Base-by-base conservation (phyloP, 2,888 invertebrate species). In the Drosophila kanekoi region DNA sequence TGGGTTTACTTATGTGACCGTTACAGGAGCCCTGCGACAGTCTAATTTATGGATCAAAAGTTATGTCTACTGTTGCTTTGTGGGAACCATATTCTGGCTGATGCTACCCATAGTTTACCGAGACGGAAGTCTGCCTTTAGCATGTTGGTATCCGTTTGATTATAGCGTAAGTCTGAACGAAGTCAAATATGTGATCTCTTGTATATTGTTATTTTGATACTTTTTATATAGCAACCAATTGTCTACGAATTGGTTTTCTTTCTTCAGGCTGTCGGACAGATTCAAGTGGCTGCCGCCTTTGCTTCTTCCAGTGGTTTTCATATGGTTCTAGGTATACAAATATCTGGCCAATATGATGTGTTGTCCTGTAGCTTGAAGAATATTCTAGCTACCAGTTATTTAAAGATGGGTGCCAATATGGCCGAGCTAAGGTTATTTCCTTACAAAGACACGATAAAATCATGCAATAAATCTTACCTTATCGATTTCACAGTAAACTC, bases 121-220 rank as follows among this genome's bases (percentile, higher is more conserved):
- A 9, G 87, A 88, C 57, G 74, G 74, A 2, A 89, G 82, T 58
- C 73, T 91, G 16, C 92, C 92, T 0, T 53, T 92, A 35, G 57
- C 75, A 44, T 90, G 90, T 58, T 91, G 90, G 89, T 92, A 92
- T 87, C 92, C 91, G 6, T 85, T 91, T 20, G 86, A 92, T 68
- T 88, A 83, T 57, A 87, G 80, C 32, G 90, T 89, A 63, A 54
- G 49, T 44, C 4, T 10, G 13, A 10, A 32, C 16, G 14, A 14
- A 1, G 10, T 54, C 14, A 9, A 18, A 5, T 18, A 8, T 20
- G 10, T 1, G 0, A 8, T 48, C n/a, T 20, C 18, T 16, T n/a
- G 13, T 13, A 8, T 23, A 13, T 4, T 1, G 1, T 9, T 6
- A 2, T 1, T 33, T 23, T 8, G 5, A 14, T 9, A 3, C 0